These are phyloP conservation scores for Adelosebastes latens DNA, from an alignment of 2,797 vertebrate genomes.

Conservation along the genomic window DNA sequence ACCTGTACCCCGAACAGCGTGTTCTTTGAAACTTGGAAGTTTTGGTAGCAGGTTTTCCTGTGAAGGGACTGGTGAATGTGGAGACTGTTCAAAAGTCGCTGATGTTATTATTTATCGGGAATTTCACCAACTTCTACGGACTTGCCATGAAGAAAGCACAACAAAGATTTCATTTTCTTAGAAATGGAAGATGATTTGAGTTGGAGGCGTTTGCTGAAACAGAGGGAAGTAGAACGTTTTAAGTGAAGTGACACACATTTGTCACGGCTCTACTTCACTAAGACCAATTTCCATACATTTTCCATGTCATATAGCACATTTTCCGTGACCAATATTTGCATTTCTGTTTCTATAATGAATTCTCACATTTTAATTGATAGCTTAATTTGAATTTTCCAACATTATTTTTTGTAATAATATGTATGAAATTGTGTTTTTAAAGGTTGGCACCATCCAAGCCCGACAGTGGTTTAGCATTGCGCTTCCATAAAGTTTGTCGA, in stretches of 20 bases:
- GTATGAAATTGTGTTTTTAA: neutral
- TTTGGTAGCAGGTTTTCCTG: neutral
- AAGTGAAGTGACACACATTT: conserved; percentile 3
- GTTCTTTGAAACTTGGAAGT: neutral
- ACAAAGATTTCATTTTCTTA: neutral
- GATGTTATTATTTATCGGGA: neutral
- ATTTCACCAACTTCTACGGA: neutral
- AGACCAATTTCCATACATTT: conserved; percentile 26
- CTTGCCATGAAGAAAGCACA: neutral
- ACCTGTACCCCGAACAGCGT: neutral
- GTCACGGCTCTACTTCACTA: neutral
- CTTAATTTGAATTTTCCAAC: neutral
- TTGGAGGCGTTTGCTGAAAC: neutral
- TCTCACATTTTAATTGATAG: conserved; percentile 3
- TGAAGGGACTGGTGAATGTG: neutral
- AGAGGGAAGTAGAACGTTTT: neutral
- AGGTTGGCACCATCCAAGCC: neutral
- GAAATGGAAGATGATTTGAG: conserved; percentile 2
- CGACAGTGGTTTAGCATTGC: neutral
- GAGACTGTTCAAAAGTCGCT: neutral
- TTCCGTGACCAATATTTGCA: neutral
- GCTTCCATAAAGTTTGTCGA: neutral
- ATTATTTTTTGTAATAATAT: neutral
- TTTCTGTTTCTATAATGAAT: neutral
- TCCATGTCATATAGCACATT: neutral